phyloP scores from a whole-genome alignment of 1,140 invertebrate species.

The Adoxophyes honmai region DNA sequence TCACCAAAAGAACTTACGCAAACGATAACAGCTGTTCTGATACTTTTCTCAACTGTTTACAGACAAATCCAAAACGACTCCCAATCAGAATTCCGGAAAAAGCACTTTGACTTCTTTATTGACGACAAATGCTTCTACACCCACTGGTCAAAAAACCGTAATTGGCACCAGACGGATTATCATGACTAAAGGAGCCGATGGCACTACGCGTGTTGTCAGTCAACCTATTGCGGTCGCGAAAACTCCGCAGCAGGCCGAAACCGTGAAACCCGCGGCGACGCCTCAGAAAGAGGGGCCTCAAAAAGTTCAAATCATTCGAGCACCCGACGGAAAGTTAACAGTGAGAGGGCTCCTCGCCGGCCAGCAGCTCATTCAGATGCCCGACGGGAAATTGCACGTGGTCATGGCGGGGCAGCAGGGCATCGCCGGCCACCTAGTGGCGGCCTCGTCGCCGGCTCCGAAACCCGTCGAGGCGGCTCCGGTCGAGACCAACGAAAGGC shows the following conservation, averaged over 20 bases:
- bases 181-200: constrained; percentile 89
- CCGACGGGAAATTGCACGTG: constrained; percentile 95
- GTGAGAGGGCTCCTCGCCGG: constrained; percentile 94
- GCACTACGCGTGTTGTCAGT: constrained; percentile 85
- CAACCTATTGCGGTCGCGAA: constrained; percentile 60
- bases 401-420: constrained; percentile 76
- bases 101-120: constrained; percentile 83
- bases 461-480: constrained; percentile 26
- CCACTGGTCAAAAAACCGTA: constrained; percentile 81
- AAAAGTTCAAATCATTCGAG: constrained; percentile 93
- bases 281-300: constrained; percentile 78
- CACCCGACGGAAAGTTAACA: constrained; percentile 93
- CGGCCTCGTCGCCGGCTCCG: constrained; percentile 35
- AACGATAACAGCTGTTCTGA: neutral
- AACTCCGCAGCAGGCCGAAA: constrained; percentile 34
- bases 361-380: constrained; percentile 95
- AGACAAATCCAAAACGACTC: constrained; percentile 58
- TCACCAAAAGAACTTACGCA: too few species aligned
- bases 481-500: constrained; percentile 26
- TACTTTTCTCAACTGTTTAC: constrained; percentile 25
- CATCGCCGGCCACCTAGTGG: constrained; percentile 53
- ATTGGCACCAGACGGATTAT: constrained; percentile 85
- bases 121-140: constrained; percentile 76
- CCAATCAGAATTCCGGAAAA: constrained; percentile 79
- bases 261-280: constrained; percentile 38